A percentile compares a stretch with the other conserved stretches of the same genome.
Evolutionary conservation across 1,140 invertebrate genomes (phyloP).

Genomic region (Drosophila parabipectinata): DNA sequence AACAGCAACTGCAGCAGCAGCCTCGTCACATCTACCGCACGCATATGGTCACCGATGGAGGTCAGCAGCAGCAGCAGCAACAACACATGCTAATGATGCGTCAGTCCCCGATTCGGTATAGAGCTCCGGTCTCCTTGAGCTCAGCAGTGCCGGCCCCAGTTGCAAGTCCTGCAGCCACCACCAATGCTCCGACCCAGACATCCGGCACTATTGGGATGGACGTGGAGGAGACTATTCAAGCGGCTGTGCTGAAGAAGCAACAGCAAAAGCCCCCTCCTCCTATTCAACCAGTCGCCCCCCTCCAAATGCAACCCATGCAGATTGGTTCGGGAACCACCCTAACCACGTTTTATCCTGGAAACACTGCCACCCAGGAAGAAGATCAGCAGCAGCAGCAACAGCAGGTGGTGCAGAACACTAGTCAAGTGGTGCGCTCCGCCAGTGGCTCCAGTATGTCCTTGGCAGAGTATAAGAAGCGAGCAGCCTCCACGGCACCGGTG

Average conservation of each 20-base stretch:
- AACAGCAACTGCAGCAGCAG: slow-evolving; percentile 33
- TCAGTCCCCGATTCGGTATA: slow-evolving; percentile 46
- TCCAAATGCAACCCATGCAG: slow-evolving; percentile 43
- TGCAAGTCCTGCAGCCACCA: slow-evolving; percentile 10
- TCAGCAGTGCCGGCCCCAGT: slow-evolving; percentile 16
- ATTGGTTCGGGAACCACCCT: slow-evolving; percentile 63
- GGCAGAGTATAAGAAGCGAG: slow-evolving; percentile 72
- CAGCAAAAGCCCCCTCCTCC: slow-evolving; percentile 47
- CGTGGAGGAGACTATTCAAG: slow-evolving; percentile 77
- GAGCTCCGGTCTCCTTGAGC: slow-evolving; percentile 15
- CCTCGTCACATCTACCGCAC: slow-evolving; percentile 55
- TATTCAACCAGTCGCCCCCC: neutral
- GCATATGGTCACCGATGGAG: slow-evolving; percentile 45
- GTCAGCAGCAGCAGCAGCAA: slow-evolving; percentile 45
- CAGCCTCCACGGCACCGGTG: slow-evolving; percentile 34
- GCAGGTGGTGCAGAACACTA: slow-evolving; percentile 50
- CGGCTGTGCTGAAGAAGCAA: slow-evolving; percentile 76
- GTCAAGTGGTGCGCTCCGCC: slow-evolving; percentile 48
- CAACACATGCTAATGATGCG: slow-evolving; percentile 70
- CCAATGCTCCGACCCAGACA: slow-evolving; percentile 6
- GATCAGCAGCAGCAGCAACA: slow-evolving; percentile 49
- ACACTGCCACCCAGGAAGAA: slow-evolving; percentile 6
- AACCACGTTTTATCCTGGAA: slow-evolving; percentile 63
- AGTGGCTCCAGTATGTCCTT: slow-evolving; percentile 70
- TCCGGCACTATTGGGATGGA: slow-evolving; percentile 55